Evolutionary conservation across 2,888 invertebrate genomes (phyloP).

Genomic region (Timandra comae): DNA sequence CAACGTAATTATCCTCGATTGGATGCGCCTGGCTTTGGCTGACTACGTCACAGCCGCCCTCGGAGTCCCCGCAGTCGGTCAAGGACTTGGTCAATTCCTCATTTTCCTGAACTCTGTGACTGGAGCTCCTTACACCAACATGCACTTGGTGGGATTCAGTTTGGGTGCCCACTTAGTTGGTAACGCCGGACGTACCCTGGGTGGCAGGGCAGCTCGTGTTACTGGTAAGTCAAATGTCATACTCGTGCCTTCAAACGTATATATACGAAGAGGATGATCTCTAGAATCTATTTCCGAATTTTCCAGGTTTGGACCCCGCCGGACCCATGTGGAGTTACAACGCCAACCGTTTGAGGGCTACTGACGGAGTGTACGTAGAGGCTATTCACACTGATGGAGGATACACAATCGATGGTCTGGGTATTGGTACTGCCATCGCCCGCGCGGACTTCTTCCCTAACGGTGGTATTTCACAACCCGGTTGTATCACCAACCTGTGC

Average conservation of each 20-base stretch:
- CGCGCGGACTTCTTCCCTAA: slow-evolving; percentile 78
- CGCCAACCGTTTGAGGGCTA: slow-evolving; percentile 22
- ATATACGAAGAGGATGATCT: too few species aligned
- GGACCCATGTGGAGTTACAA: slow-evolving; percentile 41
- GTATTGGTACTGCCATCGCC: slow-evolving; percentile 55
- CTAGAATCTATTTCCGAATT: too few species aligned
- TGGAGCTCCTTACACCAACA: slow-evolving; percentile 29
- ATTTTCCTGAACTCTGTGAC: slow-evolving; percentile 32
- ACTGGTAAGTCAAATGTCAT: slow-evolving; percentile 33
- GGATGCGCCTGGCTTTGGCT: slow-evolving; percentile 34
- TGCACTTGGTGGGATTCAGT: slow-evolving; percentile 60
- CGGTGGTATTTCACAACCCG: slow-evolving; percentile 54
- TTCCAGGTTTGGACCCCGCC: slow-evolving; percentile 41
- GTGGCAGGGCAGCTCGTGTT: slow-evolving; percentile 39
- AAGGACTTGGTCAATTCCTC: slow-evolving; percentile 48
- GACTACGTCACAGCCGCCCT: slow-evolving; percentile 36
- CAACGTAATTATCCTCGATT: slow-evolving; percentile 51
- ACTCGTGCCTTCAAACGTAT: too few species aligned
- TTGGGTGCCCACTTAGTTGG: slow-evolving; percentile 58
- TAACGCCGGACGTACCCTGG: slow-evolving; percentile 41
- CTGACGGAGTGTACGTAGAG: slow-evolving; percentile 52
- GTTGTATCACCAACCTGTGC: slow-evolving; percentile 37
- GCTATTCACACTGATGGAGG: slow-evolving; percentile 40
- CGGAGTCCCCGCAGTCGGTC: slow-evolving; percentile 43
- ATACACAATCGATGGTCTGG: slow-evolving; percentile 44